Percentiles rank a stretch among this genome's conserved stretches.
Conservation (phyloP, 2,113 vertebrate species). For the Labeo rohita region DNA sequence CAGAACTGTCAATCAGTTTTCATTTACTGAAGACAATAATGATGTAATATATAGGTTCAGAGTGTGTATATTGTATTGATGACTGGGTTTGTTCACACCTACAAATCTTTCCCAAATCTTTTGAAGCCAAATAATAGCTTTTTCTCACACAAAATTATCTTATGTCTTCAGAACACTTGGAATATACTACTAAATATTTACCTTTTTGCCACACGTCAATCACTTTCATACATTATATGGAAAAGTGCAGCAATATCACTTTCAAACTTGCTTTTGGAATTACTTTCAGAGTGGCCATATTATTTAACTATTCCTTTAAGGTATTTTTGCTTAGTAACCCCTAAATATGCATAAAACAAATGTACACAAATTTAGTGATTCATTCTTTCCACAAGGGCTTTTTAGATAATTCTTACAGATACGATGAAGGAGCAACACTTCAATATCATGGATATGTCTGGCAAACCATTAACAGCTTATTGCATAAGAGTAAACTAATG, state of each 20-base stretch:
- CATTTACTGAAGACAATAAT: background rate
- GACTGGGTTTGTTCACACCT: background rate
- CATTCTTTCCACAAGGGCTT: background rate
- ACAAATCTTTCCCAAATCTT: background rate
- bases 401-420: constrained; percentile 15
- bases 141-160: background rate
- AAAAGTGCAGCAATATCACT: background rate
- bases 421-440: constrained; percentile 64
- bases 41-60: background rate
- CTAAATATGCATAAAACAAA: background rate
- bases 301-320: background rate
- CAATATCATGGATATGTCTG: constrained; percentile 63
- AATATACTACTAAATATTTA: no score
- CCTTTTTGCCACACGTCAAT: background rate
- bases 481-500: constrained; percentile 62
- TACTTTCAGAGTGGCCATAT: background rate
- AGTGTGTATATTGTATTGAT: background rate
- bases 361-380: background rate
- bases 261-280: background rate
- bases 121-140: background rate
- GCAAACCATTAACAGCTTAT: constrained; percentile 68
- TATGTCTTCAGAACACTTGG: background rate
- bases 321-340: background rate
- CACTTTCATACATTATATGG: background rate
- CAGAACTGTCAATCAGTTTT: background rate